Evolutionary conservation across 1,140 invertebrate genomes (phyloP), one percentile per base, ranked within the genome.

Genomic region (Drosophila willistoni): DNA sequence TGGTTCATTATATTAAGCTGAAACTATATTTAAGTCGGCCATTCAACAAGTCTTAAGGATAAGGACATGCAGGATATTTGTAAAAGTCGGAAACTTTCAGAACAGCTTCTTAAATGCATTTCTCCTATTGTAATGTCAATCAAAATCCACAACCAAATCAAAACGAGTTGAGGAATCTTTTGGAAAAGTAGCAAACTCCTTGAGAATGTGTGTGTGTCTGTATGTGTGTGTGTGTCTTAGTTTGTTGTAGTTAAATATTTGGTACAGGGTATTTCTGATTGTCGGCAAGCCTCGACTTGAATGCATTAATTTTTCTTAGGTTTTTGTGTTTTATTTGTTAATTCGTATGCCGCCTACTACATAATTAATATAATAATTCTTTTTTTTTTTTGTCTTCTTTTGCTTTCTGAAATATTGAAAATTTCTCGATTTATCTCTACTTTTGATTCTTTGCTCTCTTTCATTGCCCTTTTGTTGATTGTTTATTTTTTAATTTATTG

Each of bases 391-490:
- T 25, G 0, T 3, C 2, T 3, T 25, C 29, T 29, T 29, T 29
- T 6, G 29, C 7, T 29, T 29, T 29, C 6, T 6, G 29, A 29
- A 29, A 29, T 29, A 29, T 6, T 6, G 5, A 29, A 29, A 29
- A 29, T 4, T 13, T 13, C 12, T 39, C 12, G 36, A 51, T 63
- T n/a, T 22, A 36, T 6, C 29, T 61, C 55, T 65, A 7, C 14
- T 63, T 47, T 39, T 17, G n/a, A 55, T 68, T 33, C 42, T 51
- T 63, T 17, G 17, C 41, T 59, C 64, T 29, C 4, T 29, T 36
- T 36, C 34, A 10, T 36, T 67, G 25, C 25, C 4, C 25, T 12
- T 7, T 44, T 63, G n/a, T 3, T 36, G 33, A 39, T 57, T 56
- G 19, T 22, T 22, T 1, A 22, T 22, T 14, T 64, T 42, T 47